Evolutionary conservation across 2,797 vertebrate genomes (phyloP).

Genomic region (Pseudomugil tenellus): DNA sequence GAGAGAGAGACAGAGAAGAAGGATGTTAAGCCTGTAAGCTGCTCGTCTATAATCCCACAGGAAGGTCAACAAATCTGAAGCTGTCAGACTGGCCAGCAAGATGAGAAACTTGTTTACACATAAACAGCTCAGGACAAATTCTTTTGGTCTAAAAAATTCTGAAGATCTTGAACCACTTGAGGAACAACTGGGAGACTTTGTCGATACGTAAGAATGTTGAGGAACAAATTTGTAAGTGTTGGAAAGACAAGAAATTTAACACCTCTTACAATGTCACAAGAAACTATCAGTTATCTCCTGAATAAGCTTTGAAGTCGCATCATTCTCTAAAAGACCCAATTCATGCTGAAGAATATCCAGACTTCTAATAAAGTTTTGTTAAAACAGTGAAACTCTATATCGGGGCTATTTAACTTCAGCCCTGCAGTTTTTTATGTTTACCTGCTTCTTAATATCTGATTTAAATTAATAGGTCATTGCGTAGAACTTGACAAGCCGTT

Average conservation of each 20-base stretch:
- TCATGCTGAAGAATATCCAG: background rate
- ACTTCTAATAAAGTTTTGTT: background rate
- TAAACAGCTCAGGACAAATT: background rate
- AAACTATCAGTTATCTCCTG: background rate
- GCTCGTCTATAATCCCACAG: slow-evolving; percentile 48
- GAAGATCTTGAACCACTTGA: background rate
- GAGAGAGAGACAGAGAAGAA: slow-evolving; percentile 5
- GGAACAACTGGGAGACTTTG: background rate
- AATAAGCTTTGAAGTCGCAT: background rate
- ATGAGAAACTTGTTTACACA: slow-evolving; percentile 10
- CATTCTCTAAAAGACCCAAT: background rate
- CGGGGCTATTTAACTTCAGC: background rate
- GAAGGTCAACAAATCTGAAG: slow-evolving; percentile 28
- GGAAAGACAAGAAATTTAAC: background rate
- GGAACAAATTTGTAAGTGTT: background rate
- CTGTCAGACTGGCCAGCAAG: slow-evolving; percentile 6
- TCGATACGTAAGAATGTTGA: background rate
- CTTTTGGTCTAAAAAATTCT: background rate
- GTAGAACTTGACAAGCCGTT: background rate
- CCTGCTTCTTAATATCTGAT: background rate
- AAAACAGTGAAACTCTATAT: background rate
- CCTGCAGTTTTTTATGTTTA: background rate
- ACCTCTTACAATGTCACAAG: background rate
- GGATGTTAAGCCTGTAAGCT: slow-evolving; percentile 44
- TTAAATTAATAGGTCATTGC: background rate